Conservation (phyloP, 2,113 vertebrate species). For the Petromus typicus region DNA sequence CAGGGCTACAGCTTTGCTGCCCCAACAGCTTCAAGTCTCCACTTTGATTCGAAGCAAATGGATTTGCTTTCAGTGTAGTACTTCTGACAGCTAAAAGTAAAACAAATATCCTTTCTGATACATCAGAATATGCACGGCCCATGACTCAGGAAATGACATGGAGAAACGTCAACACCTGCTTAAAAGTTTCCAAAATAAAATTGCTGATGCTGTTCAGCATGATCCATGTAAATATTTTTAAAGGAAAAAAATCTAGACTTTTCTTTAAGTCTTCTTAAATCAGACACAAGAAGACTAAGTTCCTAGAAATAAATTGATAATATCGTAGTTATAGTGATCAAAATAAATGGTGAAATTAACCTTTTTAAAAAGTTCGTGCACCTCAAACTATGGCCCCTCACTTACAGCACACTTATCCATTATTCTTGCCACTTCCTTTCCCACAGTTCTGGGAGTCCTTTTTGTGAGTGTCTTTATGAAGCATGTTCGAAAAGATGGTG, state of each 20-base stretch:
- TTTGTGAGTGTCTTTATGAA: neutral
- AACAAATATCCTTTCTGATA: constrained; percentile 31
- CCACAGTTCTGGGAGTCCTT: neutral
- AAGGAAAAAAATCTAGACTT: neutral
- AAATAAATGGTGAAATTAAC: neutral
- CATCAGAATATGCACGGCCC: neutral
- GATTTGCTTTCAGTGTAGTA: neutral
- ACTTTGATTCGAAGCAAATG: constrained; percentile 31
- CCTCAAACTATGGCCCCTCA: neutral
- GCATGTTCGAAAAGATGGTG: neutral
- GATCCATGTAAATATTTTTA: constrained; percentile 38
- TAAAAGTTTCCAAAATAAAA: constrained; percentile 59
- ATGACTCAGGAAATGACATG: constrained; percentile 4
- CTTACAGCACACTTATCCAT: neutral
- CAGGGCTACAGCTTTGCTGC: neutral
- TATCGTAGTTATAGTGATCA: neutral
- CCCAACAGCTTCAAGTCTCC: neutral
- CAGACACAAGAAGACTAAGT: neutral
- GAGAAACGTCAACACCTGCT: neutral
- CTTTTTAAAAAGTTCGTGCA: neutral
- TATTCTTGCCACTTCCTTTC: neutral
- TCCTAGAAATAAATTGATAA: constrained; percentile 9
- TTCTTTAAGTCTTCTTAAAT: neutral
- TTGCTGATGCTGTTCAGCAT: neutral
- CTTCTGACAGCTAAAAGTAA: neutral